phyloP scores from a whole-genome alignment of 1,140 invertebrate genomes.

The Mactra quadrangularis region DNA sequence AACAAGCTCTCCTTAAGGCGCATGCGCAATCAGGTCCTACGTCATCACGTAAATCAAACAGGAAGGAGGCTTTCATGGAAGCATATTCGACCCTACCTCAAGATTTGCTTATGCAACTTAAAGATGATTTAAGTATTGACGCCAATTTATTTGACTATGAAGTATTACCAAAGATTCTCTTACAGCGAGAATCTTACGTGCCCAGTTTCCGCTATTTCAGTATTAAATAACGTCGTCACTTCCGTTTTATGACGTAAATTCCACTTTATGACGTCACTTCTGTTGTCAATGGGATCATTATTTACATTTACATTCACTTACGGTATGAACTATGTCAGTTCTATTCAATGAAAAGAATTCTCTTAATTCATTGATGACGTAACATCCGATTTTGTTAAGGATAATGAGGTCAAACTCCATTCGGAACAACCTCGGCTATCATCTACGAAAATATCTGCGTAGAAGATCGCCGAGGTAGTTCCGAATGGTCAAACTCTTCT shows the following conservation, averaged over 20 bases:
- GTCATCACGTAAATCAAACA: slow-evolving; percentile 57
- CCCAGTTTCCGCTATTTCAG: slow-evolving; percentile 20
- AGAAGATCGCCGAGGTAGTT: too few species aligned
- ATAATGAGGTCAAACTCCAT: too few species aligned
- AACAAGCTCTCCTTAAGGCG: slow-evolving; percentile 60
- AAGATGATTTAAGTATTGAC: slow-evolving; percentile 49
- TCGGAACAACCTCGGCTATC: too few species aligned
- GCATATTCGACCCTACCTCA: slow-evolving; percentile 64
- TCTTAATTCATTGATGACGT: too few species aligned
- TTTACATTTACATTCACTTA: too few species aligned
- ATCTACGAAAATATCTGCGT: too few species aligned
- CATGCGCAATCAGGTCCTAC: slow-evolving; percentile 64
- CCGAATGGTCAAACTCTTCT: too few species aligned
- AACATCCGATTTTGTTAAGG: too few species aligned
- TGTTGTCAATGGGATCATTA: background rate
- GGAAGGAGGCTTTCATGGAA: slow-evolving; percentile 68
- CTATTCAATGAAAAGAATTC: too few species aligned
- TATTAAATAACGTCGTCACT: background rate
- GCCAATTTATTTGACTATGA: slow-evolving; percentile 47
- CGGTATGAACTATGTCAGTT: too few species aligned
- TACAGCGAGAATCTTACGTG: slow-evolving; percentile 2
- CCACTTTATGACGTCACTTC: background rate
- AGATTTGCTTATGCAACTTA: slow-evolving; percentile 45
- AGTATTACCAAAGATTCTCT: slow-evolving; percentile 4
- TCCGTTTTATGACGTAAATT: background rate